Conservation (phyloP, 2,888 invertebrate genomes). For the Coremacera marginata region DNA sequence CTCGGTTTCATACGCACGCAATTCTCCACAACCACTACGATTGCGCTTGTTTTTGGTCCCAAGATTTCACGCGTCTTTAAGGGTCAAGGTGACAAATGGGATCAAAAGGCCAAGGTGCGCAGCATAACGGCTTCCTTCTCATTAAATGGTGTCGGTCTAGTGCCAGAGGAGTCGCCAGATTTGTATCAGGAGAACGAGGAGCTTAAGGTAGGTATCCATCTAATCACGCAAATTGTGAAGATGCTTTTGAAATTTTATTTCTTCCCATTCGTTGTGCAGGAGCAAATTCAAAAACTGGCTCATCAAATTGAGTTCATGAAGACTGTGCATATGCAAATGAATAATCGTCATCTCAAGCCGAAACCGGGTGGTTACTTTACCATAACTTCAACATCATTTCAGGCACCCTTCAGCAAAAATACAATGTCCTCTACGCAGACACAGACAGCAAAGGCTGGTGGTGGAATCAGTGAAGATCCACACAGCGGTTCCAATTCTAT, state of each 20-base stretch:
- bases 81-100: constrained; percentile 92
- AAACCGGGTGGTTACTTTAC: constrained; percentile 87
- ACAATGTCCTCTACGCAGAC: constrained; percentile 66
- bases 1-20: constrained; percentile 93
- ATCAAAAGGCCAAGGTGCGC: constrained; percentile 84
- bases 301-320: constrained; percentile 95
- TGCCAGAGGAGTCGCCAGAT: constrained; percentile 87
- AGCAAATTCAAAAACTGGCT: constrained; percentile 91
- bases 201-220: constrained; percentile 76
- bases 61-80: constrained; percentile 84
- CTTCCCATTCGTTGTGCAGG: constrained; percentile 70
- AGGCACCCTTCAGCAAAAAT: constrained; percentile 67
- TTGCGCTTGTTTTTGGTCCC: constrained; percentile 67
- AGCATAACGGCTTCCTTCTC: constrained; percentile 89
- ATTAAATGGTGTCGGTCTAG: constrained; percentile 86
- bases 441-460: constrained; percentile 61
- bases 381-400: constrained; percentile 72
- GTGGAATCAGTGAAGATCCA: constrained; percentile 56
- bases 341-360: constrained; percentile 89
- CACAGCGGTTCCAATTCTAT: constrained; percentile 59
- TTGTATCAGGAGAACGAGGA: constrained; percentile 92
- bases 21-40: constrained; percentile 85
- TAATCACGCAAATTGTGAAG: too few species aligned
- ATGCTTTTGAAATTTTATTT: constrained; percentile 11
- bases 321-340: constrained; percentile 93